Evolutionary conservation across 2,888 invertebrate species (phyloP).

Genomic region (Campopleginae sp.): DNA sequence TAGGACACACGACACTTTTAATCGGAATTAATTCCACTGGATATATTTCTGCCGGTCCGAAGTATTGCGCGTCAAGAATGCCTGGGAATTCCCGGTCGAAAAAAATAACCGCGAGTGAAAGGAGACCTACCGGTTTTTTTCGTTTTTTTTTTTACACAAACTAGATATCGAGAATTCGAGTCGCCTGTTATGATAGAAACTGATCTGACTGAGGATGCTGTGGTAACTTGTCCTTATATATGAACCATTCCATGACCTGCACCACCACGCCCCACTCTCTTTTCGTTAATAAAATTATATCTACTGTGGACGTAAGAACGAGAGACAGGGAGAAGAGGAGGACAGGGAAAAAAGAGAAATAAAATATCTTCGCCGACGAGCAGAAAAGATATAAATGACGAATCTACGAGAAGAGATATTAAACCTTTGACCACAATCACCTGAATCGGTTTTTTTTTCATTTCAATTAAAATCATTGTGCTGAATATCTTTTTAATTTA

Average conservation of each 20-base stretch:
- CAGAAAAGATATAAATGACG: background rate
- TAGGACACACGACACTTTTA: conserved; percentile 13
- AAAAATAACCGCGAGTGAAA: conserved; percentile 51
- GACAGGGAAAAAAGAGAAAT: conserved; percentile 5
- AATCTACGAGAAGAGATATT: background rate
- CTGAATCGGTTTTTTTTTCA: background rate
- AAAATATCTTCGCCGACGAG: background rate
- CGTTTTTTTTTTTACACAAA: conserved; percentile 27
- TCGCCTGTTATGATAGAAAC: conserved; percentile 46
- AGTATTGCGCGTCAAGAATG: background rate
- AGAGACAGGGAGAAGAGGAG: conserved; percentile 3
- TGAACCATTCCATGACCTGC: conserved; percentile 68
- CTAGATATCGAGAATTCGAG: conserved; percentile 67
- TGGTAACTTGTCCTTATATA: conserved; percentile 77
- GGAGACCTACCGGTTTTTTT: conserved; percentile 68
- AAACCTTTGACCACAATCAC: background rate
- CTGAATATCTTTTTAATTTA: background rate
- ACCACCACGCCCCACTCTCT: conserved; percentile 68
- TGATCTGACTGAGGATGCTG: conserved; percentile 76
- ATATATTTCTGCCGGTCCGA: conserved; percentile 9
- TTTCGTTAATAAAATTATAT: conserved; percentile 33
- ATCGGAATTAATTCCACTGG: background rate
- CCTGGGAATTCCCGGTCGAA: conserved; percentile 23
- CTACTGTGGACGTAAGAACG: conserved; percentile 47
- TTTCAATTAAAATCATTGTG: background rate